Percentiles rank a stretch among this genome's conserved stretches.
phyloP scores from a whole-genome alignment of 2,113 vertebrate species.

The Centropus bengalensis region DNA sequence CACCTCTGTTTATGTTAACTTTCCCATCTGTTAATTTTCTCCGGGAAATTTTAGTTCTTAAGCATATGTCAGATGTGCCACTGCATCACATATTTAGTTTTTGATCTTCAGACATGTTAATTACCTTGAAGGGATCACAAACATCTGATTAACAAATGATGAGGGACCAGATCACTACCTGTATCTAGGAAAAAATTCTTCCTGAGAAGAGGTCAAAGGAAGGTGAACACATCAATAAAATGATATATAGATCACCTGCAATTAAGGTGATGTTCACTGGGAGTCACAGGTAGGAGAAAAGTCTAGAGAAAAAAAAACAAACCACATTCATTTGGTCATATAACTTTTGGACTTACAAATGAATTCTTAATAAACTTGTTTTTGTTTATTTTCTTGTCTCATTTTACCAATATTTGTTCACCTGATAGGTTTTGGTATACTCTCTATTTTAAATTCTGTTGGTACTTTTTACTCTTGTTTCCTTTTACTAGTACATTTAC shows the following conservation, averaged over 20 bases:
- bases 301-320: not conserved
- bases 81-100: not conserved
- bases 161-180: not conserved
- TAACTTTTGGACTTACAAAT: not conserved
- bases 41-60: not conserved
- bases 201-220: not conserved
- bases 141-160: not conserved
- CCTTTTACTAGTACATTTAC: no score
- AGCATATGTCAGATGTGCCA: not conserved
- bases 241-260: not conserved
- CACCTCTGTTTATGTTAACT: not conserved
- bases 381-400: not conserved
- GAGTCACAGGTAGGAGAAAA: not conserved
- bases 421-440: not conserved
- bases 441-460: not conserved
- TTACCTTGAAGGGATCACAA: not conserved
- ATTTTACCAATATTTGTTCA: not conserved
- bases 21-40: not conserved
- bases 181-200: not conserved
- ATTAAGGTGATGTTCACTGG: not conserved
- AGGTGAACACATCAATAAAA: not conserved
- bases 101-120: not conserved
- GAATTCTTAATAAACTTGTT: not conserved
- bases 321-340: accelerated
- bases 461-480: not conserved